Evolutionary conservation across 2,797 vertebrate genomes (phyloP).

Genomic region (Podargus strigoides): DNA sequence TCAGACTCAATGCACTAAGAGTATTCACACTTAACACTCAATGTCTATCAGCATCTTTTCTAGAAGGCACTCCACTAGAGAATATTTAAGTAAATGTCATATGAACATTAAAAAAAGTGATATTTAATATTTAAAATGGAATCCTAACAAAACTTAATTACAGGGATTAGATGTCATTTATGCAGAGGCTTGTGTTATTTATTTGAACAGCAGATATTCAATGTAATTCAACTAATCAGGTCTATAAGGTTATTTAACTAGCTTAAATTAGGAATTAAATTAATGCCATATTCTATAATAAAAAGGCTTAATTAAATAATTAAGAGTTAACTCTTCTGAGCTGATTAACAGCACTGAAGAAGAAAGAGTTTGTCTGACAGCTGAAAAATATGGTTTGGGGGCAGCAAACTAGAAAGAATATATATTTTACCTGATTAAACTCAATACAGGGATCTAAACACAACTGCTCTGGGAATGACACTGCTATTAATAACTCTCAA

Average conservation of each 20-base stretch:
- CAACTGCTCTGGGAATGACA: background rate
- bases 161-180: background rate
- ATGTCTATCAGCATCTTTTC: background rate
- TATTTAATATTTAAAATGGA: background rate
- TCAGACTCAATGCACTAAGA: background rate
- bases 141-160: background rate
- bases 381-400: background rate
- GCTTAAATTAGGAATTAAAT: conserved; percentile 41
- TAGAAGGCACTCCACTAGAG: background rate
- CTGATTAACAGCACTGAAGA: conserved; percentile 10
- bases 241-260: conserved; percentile 29
- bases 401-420: background rate
- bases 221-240: conserved; percentile 10
- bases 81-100: background rate
- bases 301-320: conserved; percentile 40
- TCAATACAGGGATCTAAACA: background rate
- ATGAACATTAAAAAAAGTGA: background rate
- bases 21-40: background rate
- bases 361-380: background rate
- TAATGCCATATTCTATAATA: conserved; percentile 19
- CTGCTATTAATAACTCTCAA: background rate
- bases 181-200: background rate
- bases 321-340: background rate
- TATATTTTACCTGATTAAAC: background rate
- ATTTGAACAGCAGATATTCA: background rate